Base-by-base conservation (phyloP, 92 coral and sea anemone genomes). In the Actinernus sp. region DNA sequence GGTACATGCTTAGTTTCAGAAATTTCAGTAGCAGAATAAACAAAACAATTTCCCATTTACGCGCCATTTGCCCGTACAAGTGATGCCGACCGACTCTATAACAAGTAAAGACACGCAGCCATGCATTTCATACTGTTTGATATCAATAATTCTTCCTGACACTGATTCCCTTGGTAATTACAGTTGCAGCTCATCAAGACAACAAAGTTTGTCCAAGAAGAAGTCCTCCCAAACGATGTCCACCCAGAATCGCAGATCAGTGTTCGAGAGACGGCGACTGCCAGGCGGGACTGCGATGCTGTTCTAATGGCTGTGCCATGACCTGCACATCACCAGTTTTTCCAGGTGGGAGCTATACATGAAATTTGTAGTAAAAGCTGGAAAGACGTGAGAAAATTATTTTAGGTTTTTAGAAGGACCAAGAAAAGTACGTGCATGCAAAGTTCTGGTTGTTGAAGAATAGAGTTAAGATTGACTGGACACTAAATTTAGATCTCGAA, bases 281-380 rank as follows among this genome's bases (percentile, higher is more conserved):
- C 57, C 78, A 65, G 41, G 18, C 66, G 12, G 92, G 97, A 44
- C 75, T 74, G 33, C 78, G 71, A 31, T 90, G 96, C 61, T 90
- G 96, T 34, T 59, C 85, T 11, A 55, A 74, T 20, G 87, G 87
- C 22, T 90, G 97, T 52, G 68, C 28, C 16, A 55, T 66, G 19
- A 44, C 34, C 61, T 90, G 97, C 41, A 41, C 49, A 18, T 54
- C 68, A 41, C 88, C 88, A 32, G 73, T 64, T 20, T 43, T 40
- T 16, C 79, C 81, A 65, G 81, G 97, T 90, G 66, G 21, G 31
- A 20, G 8, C 1, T 17, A n/a, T n/a, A n/a, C n/a, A n/a, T n/a
- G n/a, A n/a, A n/a, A n/a, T n/a, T n/a, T n/a, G n/a, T n/a, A n/a
- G n/a, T n/a, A n/a, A n/a, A n/a, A n/a, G n/a, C n/a, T n/a, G n/a